phyloP scores from a whole-genome alignment of 2,113 vertebrate species.

The Oryzias melastigma region DNA sequence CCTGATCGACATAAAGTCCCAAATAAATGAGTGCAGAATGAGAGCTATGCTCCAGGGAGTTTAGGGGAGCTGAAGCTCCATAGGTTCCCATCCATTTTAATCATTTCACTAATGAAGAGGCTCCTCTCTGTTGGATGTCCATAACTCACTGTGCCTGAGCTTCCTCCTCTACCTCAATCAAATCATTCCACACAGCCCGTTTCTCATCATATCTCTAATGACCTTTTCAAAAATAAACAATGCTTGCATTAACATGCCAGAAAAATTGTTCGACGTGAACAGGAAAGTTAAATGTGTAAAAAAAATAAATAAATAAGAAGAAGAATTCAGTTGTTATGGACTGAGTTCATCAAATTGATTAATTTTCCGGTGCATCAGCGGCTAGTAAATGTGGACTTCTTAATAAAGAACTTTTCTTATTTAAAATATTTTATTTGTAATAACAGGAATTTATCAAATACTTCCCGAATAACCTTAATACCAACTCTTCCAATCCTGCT shows the following conservation, averaged over 20 bases:
- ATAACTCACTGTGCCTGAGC: slow-evolving; percentile 81
- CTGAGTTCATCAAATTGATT: slow-evolving; percentile 51
- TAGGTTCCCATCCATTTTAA: slow-evolving; percentile 83
- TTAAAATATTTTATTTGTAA: too few species aligned
- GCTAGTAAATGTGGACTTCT: slow-evolving; percentile 3
- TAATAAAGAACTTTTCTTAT: slow-evolving; percentile 11
- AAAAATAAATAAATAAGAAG: slow-evolving; percentile 23
- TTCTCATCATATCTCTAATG: slow-evolving; percentile 72
- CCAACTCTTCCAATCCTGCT: too few species aligned
- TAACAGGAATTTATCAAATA: too few species aligned
- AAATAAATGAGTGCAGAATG: slow-evolving; percentile 83
- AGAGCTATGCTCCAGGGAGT: slow-evolving; percentile 81
- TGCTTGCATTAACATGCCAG: slow-evolving; percentile 65
- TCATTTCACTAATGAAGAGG: slow-evolving; percentile 83
- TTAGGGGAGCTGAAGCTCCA: slow-evolving; percentile 69
- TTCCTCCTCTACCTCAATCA: slow-evolving; percentile 76
- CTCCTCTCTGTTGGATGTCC: slow-evolving; percentile 81
- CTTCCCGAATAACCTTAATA: too few species aligned
- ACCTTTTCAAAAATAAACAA: slow-evolving; percentile 80
- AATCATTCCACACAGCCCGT: slow-evolving; percentile 70
- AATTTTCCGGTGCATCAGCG: slow-evolving; percentile 5
- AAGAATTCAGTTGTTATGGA: neutral
- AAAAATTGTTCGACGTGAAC: slow-evolving; percentile 68
- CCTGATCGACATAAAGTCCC: slow-evolving; percentile 84
- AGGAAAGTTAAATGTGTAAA: slow-evolving; percentile 60